Evolutionary conservation across 2,797 vertebrate species (phyloP), one percentile per base, ranked within the genome.

Genomic region (Chanos chanos): DNA sequence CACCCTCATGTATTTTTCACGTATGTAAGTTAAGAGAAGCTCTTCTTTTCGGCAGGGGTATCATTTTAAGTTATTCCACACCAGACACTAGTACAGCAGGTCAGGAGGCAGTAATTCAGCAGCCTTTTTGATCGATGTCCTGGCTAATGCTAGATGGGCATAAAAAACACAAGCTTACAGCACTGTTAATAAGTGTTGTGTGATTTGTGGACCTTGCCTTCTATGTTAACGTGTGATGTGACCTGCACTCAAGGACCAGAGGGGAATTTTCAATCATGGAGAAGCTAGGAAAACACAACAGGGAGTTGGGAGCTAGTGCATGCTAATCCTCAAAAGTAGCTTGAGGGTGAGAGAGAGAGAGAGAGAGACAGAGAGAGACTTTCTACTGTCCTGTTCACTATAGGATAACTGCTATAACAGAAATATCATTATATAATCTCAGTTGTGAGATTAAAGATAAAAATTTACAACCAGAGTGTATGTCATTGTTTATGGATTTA

Each of bases 181-280:
- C 7, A 28, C 34, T 37, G 57, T 73, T 82, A 76, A 81, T 76
- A 78, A 75, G 72, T 60, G n/a, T 47, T 25, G 36, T 36, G 45
- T 80, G 77, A 81, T 86, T 75, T 80, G 83, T 36, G 54, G 50
- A 63, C 47, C 63, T n/a, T n/a, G n/a, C n/a, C n/a, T n/a, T 33
- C 58, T 31, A 51, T 31, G 37, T 67, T 63, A 41, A 27, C 34
- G 5, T 28, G 67, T 75, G 63, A 69, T 72, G 49, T 39, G 16
- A 40, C 52, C 56, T 49, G 9, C 44, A 59, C 62, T 75, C 55
- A 39, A 67, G 73, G 33, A 55, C 57, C 70, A 53, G 61, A 2
- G 58, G 60, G 79, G 66, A 66, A 66, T 21, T 41, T 41, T 77
- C 21, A 47, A 52, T 74, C 66, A 63, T 49, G 6, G 22, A 53